Percentiles rank a stretch among this genome's conserved stretches.
Conservation (phyloP, 2,888 invertebrate species). For the Drosophila infuscata region DNA sequence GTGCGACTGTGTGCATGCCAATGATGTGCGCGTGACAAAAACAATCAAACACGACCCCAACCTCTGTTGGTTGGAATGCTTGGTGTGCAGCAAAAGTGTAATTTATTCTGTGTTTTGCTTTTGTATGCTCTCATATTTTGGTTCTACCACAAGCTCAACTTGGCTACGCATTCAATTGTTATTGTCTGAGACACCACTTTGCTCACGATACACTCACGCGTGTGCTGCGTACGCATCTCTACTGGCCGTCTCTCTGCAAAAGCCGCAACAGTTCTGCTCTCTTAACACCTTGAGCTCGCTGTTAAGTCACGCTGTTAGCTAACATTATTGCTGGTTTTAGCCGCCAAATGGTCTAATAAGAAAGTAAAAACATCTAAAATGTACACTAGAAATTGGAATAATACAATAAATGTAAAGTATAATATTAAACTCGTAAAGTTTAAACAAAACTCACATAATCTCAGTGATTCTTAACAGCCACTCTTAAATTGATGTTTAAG, state of each 20-base stretch:
- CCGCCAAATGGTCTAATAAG: background rate
- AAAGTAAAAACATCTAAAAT: constrained; percentile 6
- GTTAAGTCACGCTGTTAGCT: constrained; percentile 45
- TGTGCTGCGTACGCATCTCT: constrained; percentile 31
- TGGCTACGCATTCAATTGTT: background rate
- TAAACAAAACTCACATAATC: background rate
- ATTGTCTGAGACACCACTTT: background rate
- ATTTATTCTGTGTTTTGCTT: background rate
- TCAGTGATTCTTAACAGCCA: background rate
- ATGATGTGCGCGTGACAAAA: constrained; percentile 62
- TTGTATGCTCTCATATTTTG: background rate
- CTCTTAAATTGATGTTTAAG: constrained; percentile 27
- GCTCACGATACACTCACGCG: constrained; percentile 33
- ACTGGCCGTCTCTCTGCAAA: constrained; percentile 15
- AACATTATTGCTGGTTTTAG: constrained; percentile 25
- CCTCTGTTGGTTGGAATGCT: background rate
- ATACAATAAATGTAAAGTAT: background rate
- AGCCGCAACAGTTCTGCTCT: constrained; percentile 24
- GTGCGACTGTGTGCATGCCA: constrained; percentile 50
- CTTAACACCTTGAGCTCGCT: constrained; percentile 48
- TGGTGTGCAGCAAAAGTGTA: background rate
- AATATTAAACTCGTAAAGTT: background rate
- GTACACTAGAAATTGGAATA: background rate
- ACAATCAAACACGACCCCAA: constrained; percentile 38
- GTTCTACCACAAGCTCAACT: constrained; percentile 3